Evolutionary conservation across 2,797 vertebrate species (phyloP).

Genomic region (Astyanax mexicanus): DNA sequence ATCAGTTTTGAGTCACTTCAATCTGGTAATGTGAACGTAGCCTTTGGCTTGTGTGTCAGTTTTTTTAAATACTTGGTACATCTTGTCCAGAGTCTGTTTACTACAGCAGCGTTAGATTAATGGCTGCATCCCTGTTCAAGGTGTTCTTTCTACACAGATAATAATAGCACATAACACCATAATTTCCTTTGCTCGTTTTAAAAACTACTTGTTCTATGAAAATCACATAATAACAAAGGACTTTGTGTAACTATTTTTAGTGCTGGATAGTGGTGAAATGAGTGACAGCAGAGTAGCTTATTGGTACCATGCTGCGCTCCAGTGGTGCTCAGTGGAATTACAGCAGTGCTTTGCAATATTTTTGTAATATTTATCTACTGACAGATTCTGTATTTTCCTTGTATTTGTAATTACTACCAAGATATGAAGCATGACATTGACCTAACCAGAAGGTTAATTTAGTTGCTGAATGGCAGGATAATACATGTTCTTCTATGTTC

Average conservation of each 20-base stretch:
- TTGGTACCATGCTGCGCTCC: slow-evolving; percentile 64
- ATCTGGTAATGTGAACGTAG: too few relatives aligned
- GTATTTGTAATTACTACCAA: not conserved
- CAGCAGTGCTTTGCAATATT: not conserved
- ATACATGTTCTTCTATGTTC: not conserved
- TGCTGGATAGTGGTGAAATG: slow-evolving; percentile 27
- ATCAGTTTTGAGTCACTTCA: too few relatives aligned
- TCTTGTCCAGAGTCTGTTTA: not conserved
- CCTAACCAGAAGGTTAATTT: not conserved
- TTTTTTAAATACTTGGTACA: too few relatives aligned
- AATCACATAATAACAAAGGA: not conserved
- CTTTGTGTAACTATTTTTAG: too few relatives aligned
- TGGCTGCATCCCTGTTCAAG: not conserved
- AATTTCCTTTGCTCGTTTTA: not conserved
- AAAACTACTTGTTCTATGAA: not conserved
- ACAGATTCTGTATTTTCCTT: not conserved
- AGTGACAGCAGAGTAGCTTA: not conserved
- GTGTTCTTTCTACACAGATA: not conserved
- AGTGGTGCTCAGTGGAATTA: slow-evolving; percentile 55
- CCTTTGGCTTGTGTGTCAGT: too few relatives aligned
- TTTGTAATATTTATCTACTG: too few relatives aligned
- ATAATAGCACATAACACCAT: not conserved
- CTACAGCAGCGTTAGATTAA: not conserved
- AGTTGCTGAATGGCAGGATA: slow-evolving; percentile 34
- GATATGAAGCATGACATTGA: not conserved